A percentile compares a stretch with the other conserved stretches of the same genome.
These are phyloP conservation scores for Esperia sulphurella DNA, from an alignment of 2,888 invertebrate species.

Conservation along the genomic window DNA sequence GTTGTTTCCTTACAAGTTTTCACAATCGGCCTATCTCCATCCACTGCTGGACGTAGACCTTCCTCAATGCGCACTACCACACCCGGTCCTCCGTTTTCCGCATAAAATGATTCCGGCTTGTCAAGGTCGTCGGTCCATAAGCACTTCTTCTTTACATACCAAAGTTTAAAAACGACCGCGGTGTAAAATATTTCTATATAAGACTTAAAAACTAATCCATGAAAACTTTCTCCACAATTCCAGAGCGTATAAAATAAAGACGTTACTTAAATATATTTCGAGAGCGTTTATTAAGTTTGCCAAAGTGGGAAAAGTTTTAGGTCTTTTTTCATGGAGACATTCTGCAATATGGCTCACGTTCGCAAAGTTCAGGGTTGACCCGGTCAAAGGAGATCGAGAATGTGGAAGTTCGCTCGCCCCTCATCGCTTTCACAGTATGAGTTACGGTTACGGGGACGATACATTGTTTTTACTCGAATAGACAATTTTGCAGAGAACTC, in stretches of 20 bases:
- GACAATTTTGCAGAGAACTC: not conserved
- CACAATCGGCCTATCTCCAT: no score
- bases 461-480: constrained; percentile 16
- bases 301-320: constrained; percentile 41
- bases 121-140: no score
- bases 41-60: no score
- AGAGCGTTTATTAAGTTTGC: constrained; percentile 39
- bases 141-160: no score
- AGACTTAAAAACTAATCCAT: not conserved
- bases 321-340: constrained; percentile 51
- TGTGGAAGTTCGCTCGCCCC: constrained; percentile 39
- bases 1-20: no score
- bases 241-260: constrained; percentile 10
- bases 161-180: no score
- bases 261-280: constrained; percentile 30
- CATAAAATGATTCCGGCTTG: no score
- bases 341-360: constrained; percentile 52
- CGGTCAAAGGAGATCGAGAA: constrained; percentile 57
- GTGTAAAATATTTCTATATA: no score
- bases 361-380: constrained; percentile 51
- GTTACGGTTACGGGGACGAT: constrained; percentile 28
- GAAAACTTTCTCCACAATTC: not conserved
- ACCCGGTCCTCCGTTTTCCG: no score
- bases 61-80: no score
- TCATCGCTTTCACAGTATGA: constrained; percentile 39